These are phyloP conservation scores for Larimichthys polyactis DNA, from an alignment of 2,113 vertebrate species.

Conservation along the genomic window DNA sequence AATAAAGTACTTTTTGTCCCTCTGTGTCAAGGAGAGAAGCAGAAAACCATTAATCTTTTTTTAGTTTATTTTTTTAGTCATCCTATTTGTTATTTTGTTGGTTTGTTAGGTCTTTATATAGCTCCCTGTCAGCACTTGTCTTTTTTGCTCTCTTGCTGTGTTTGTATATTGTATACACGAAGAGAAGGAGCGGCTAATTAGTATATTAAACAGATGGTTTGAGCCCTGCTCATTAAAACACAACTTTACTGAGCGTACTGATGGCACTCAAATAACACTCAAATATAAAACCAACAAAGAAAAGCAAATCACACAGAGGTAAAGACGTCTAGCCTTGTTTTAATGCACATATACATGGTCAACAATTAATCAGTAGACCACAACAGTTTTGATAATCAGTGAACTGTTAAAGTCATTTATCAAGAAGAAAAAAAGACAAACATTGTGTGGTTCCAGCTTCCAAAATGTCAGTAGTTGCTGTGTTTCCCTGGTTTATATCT, in stretches of 20 bases:
- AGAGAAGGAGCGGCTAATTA: constrained; percentile 31
- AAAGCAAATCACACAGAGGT: background rate
- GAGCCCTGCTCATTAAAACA: constrained; percentile 11
- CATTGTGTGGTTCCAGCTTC: too few relatives aligned
- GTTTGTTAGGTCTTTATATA: background rate
- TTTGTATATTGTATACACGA: background rate
- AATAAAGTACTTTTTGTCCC: constrained; percentile 20
- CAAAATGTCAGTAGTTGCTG: too few relatives aligned
- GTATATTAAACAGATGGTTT: constrained; percentile 53
- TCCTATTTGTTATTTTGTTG: background rate
- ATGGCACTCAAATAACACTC: constrained; percentile 8
- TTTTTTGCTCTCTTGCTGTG: background rate
- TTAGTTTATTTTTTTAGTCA: background rate
- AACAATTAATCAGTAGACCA: too few relatives aligned
- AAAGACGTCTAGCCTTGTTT: background rate
- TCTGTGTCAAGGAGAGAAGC: background rate
- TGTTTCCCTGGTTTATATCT: too few relatives aligned
- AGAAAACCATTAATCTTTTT: constrained; percentile 20
- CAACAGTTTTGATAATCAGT: background rate
- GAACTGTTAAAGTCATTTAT: background rate
- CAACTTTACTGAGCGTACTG: background rate
- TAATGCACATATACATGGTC: background rate
- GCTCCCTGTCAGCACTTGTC: background rate
- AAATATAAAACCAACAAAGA: constrained; percentile 3
- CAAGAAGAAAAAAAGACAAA: too few relatives aligned